These are phyloP conservation scores for Leptoclinus maculatus DNA, from an alignment of 2,797 vertebrate species.

Conservation along the genomic window DNA sequence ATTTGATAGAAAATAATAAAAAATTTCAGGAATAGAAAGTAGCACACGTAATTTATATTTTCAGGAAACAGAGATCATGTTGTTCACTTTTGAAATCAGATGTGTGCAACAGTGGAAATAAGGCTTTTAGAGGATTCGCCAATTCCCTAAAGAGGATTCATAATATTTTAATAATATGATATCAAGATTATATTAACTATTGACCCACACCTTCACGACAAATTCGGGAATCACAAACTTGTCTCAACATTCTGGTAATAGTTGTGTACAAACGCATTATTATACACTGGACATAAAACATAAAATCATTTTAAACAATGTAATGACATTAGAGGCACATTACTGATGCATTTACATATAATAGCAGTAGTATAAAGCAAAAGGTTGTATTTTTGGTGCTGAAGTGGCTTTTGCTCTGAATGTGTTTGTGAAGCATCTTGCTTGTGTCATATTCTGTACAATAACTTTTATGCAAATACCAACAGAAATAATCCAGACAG, in stretches of 20 bases:
- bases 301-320: neutral
- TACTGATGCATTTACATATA: neutral
- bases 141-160: neutral
- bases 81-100: neutral
- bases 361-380: neutral
- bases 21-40: neutral
- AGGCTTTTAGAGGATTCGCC: neutral
- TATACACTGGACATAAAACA: neutral
- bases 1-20: neutral
- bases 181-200: neutral
- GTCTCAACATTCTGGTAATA: neutral
- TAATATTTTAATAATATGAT: neutral
- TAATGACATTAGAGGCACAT: constrained; percentile 21
- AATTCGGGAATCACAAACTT: neutral
- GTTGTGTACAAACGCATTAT: constrained; percentile 4
- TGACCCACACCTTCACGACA: neutral
- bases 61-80: neutral
- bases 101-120: neutral
- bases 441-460: neutral
- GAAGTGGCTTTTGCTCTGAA: neutral
- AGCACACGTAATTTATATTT: neutral
- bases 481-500: neutral
- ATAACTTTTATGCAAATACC: neutral
- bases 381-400: constrained; percentile 1
- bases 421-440: neutral